Evolutionary conservation across 2,113 vertebrate genomes (phyloP).

Genomic region (Gavia stellata): DNA sequence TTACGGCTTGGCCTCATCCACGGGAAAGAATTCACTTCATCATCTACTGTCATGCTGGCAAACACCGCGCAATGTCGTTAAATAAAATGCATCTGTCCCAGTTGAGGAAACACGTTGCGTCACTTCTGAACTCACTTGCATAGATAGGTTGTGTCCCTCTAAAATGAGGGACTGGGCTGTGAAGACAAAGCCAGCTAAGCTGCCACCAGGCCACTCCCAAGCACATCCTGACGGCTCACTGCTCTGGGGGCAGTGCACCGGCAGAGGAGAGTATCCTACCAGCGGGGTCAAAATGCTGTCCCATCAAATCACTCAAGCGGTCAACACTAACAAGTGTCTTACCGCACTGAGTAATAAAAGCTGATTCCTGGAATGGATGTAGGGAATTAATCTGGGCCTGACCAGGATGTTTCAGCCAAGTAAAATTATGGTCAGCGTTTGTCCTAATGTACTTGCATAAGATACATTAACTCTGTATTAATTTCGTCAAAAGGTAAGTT

Average conservation of each 20-base stretch:
- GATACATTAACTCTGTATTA: too few species aligned
- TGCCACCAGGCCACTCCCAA: rapidly evolving
- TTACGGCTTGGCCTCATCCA: background rate
- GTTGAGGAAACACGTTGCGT: background rate
- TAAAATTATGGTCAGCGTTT: background rate
- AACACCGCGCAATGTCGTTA: background rate
- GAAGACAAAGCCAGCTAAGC: too few species aligned
- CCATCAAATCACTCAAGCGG: background rate
- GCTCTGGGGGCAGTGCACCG: background rate
- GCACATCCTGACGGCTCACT: background rate
- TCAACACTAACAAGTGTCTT: too few species aligned
- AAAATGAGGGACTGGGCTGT: background rate
- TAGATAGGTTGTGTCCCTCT: background rate
- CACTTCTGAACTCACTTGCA: background rate
- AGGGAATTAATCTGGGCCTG: too few species aligned
- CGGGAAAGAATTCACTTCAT: background rate
- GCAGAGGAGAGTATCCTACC: background rate
- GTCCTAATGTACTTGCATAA: background rate
- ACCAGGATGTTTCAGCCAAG: background rate
- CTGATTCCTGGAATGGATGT: background rate
- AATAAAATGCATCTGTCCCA: background rate
- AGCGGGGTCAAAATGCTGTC: background rate
- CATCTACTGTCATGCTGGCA: background rate
- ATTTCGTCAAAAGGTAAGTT: background rate
- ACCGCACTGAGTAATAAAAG: background rate